phyloP scores from a whole-genome alignment of 2,888 invertebrate species.

The Julus scanicus region DNA sequence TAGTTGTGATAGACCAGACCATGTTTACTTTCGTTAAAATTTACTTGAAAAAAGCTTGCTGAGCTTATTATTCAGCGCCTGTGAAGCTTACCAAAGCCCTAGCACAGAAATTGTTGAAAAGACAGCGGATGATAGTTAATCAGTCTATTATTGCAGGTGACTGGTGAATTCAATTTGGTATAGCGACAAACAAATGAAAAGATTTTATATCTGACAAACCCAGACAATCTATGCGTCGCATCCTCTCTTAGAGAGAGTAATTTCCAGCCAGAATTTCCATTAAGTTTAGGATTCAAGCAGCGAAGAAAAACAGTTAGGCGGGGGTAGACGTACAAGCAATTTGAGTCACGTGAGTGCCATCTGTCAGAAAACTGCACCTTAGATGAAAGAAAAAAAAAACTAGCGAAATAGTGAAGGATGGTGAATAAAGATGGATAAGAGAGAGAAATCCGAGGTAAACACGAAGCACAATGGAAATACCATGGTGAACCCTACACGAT shows the following conservation, averaged over 20 bases:
- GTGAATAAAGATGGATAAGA: background rate
- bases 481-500: background rate
- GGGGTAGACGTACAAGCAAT: too few relatives aligned
- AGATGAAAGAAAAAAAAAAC: background rate
- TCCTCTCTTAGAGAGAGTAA: too few relatives aligned
- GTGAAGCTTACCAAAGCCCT: background rate
- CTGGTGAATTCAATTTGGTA: background rate
- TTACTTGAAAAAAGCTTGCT: too few relatives aligned
- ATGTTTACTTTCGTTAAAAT: background rate
- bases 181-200: background rate
- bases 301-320: background rate
- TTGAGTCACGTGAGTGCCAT: conserved; percentile 19
- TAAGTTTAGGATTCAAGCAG: background rate
- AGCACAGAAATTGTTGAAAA: too few relatives aligned
- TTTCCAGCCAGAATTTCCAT: background rate
- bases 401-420: background rate
- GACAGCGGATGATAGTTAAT: background rate
- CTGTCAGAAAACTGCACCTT: background rate
- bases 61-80: too few relatives aligned
- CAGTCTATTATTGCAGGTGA: background rate
- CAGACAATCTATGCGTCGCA: background rate
- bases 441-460: background rate
- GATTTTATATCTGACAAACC: background rate
- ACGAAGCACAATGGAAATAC: background rate
- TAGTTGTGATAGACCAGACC: background rate